These are phyloP conservation scores for Lordiphosa collinella DNA, from an alignment of 1,140 invertebrate genomes.

Conservation along the genomic window DNA sequence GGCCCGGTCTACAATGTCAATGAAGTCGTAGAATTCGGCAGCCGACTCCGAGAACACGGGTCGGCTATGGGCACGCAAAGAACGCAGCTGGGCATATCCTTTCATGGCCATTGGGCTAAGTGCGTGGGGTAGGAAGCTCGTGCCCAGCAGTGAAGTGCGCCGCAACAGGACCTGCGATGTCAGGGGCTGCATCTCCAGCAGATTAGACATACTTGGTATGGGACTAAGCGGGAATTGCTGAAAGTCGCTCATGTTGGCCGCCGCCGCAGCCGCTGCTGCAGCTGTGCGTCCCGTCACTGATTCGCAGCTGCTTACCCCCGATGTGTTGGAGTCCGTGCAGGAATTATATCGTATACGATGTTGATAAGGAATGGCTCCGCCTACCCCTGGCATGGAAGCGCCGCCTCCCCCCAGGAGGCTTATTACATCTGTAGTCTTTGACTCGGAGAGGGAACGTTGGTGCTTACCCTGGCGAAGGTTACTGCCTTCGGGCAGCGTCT, in stretches of 20 bases:
- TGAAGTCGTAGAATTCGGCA: constrained; percentile 63
- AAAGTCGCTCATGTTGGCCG: constrained; percentile 81
- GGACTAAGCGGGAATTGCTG: constrained; percentile 87
- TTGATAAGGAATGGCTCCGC: constrained; percentile 33
- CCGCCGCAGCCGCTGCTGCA: constrained; percentile 49
- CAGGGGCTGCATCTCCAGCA: constrained; percentile 77
- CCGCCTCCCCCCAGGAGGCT: constrained; percentile 41
- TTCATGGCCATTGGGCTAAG: constrained; percentile 86
- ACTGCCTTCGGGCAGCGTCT: constrained; percentile 65
- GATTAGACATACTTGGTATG: constrained; percentile 88
- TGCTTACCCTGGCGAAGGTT: constrained; percentile 79
- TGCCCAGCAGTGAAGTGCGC: constrained; percentile 51
- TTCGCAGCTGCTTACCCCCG: constrained; percentile 89
- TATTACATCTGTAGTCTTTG: constrained; percentile 82
- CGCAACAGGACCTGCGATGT: constrained; percentile 44
- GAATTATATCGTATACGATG: constrained; percentile 77
- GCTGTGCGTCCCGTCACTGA: constrained; percentile 82
- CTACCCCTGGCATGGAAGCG: not conserved
- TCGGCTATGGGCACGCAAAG: constrained; percentile 85
- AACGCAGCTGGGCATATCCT: constrained; percentile 90
- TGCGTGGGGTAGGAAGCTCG: constrained; percentile 37
- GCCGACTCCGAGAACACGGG: constrained; percentile 77
- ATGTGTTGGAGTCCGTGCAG: constrained; percentile 88
- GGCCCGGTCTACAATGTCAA: constrained; percentile 53
- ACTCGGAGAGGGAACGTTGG: constrained; percentile 83